These are phyloP conservation scores for Thermophis baileyi DNA, from an alignment of 2,113 vertebrate species.

Conservation along the genomic window DNA sequence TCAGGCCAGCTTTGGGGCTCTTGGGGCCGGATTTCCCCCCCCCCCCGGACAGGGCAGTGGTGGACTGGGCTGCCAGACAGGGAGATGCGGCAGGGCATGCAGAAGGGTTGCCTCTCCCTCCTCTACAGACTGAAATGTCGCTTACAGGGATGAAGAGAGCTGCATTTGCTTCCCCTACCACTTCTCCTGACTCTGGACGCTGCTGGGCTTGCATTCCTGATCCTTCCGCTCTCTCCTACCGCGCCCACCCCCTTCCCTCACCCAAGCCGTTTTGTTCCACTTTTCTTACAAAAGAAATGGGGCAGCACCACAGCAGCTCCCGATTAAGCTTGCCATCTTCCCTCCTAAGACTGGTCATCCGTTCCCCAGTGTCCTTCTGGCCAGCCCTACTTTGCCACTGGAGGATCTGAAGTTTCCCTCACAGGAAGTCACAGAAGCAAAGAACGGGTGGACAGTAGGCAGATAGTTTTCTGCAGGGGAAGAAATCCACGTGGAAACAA, in stretches of 20 bases:
- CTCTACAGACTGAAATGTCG: background rate
- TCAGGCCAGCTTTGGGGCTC: background rate
- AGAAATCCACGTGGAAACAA: background rate
- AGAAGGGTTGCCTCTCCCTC: background rate
- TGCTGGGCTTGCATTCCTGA: too few relatives aligned
- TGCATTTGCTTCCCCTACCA: background rate
- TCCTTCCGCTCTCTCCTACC: too few relatives aligned
- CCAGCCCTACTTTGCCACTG: background rate
- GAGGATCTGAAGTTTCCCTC: background rate
- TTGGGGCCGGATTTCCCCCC: too few relatives aligned
- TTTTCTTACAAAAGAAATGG: background rate
- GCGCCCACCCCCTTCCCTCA: fast-evolving
- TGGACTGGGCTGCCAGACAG: background rate
- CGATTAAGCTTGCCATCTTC: background rate
- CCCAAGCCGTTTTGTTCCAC: background rate
- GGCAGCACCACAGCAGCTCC: background rate
- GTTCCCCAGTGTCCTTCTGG: background rate
- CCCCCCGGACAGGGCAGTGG: background rate
- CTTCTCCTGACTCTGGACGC: background rate
- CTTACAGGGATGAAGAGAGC: background rate
- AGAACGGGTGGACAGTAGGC: background rate
- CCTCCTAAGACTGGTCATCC: background rate
- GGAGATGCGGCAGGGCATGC: background rate
- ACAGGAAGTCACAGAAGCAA: background rate
- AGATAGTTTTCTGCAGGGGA: background rate